These are phyloP conservation scores for Terrapene triunguis DNA, from an alignment of 2,113 vertebrate species.

Conservation along the genomic window DNA sequence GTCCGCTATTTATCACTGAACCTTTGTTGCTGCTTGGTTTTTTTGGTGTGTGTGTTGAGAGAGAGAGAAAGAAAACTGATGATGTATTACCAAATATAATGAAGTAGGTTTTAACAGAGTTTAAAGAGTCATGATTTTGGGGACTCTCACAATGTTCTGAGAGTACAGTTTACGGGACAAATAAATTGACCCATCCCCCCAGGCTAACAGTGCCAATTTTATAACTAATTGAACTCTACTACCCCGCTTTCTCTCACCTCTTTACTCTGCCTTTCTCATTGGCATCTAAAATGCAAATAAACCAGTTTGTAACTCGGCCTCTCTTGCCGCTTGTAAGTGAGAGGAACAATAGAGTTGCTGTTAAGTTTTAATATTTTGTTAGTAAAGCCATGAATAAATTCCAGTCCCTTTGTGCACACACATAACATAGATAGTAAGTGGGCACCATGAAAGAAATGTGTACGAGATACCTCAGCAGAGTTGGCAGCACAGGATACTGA, in stretches of 20 bases:
- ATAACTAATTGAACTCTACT: background rate
- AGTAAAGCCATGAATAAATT: background rate
- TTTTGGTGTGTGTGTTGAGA: background rate
- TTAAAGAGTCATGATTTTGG: background rate
- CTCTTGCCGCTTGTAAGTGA: background rate
- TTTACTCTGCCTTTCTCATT: background rate
- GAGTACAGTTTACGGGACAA: background rate
- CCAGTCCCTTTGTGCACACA: background rate
- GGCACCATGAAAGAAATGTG: background rate
- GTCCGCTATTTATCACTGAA: background rate
- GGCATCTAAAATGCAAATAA: background rate
- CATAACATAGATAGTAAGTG: background rate
- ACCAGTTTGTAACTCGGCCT: background rate
- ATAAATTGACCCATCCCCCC: background rate
- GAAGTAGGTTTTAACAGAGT: background rate
- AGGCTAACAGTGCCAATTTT: background rate
- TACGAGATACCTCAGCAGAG: background rate
- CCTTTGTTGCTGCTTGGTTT: background rate
- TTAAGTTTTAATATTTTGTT: background rate
- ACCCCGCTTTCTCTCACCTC: background rate
- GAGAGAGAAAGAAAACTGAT: background rate
- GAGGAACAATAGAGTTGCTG: background rate
- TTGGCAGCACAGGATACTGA: background rate
- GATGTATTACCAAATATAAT: background rate
- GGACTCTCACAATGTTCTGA: background rate